Base-by-base conservation (phyloP, 1,140 invertebrate species). In the Drosophila grimshawi region DNA sequence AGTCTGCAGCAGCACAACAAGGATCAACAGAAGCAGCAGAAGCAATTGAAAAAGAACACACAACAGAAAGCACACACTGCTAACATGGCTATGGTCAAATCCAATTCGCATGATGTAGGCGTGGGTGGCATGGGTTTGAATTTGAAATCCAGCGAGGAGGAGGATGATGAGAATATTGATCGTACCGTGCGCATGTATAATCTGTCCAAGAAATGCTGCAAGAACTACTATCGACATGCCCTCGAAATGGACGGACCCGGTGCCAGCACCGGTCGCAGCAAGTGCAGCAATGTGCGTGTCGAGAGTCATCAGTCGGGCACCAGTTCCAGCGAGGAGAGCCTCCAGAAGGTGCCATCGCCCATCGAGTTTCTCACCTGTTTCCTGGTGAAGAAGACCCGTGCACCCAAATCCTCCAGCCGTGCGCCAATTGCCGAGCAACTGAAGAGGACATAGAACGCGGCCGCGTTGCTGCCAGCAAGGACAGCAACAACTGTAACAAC, bases 311-410 rank as follows among this genome's bases (percentile, higher is more conserved):
- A 69, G 10, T 70, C 65, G 33, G 33, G 37, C 2, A 71, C 85
- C 27, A 81, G 88, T 46, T 92, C 90, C 35, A 89, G 85, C 37
- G 91, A 92, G 68, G 91, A 92, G 70, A 92, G 90, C 48, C 75
- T 92, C 3, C 91, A 83, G 35, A 92, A 92, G 74, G 79, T 89
- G 43, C 76, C 91, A 8, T 92, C 91, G 19, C 91, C 91, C 48
- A 92, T 92, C 6, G 91, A 92, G 78, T 92, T 92, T 57, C 78
- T 92, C 45, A 92, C 91, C 27, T 92, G 91, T 51, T 92, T 92
- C 39, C 68, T 92, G 59, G 67, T 92, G 6, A 92, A 92, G 73
- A 92, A 91, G 67, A 80, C 90, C 5, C 88, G 88, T 19, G 57
- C 75, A 4, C 68, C 86, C 10, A 92, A 90, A 74, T 60, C 63